Evolutionary conservation across 2,113 vertebrate genomes (phyloP), one percentile per base, ranked within the genome.

Genomic region (Gobius niger): DNA sequence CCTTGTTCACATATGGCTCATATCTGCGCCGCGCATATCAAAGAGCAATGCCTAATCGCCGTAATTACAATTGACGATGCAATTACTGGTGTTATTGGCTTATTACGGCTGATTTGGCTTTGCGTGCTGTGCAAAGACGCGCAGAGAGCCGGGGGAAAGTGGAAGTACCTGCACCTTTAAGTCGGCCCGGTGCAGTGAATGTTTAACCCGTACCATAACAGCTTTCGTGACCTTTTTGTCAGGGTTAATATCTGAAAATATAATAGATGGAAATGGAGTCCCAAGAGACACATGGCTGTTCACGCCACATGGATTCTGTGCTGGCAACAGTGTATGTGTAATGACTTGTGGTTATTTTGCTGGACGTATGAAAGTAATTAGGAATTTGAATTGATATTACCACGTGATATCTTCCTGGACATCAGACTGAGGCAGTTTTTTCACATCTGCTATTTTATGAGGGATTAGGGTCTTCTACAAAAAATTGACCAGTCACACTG

Each of bases 211-310:
- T 47, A 40, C 56, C 76, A 86, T 90, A 85, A 87, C 44, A 2
- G 67, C 79, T 90, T 90, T 89, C 85, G 82, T 34, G 60, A 72
- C 70, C 73, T 82, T 82, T 76, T 88, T 81, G 76, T 81, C 72
- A 83, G 89, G 90, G 91, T 91, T 90, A 91, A 91, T 80, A 82
- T 82, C 83, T 90, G 84, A 88, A 87, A 85, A 84, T 82, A 83
- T 34, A 87, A 83, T 88, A 87, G 74, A 81, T 85, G 81, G 75
- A 87, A 90, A 85, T 84, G 80, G 72, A 67, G 67, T 87, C 85
- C 83, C 78, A 76, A 47, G 65, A 86, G 82, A 84, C 82, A 89
- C n/a, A n/a, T n/a, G n/a, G n/a, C n/a, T n/a, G n/a, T n/a, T n/a
- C n/a, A n/a, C n/a, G n/a, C n/a, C n/a, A 89, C 24, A 34, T 34